Evolutionary conservation across 2,888 invertebrate genomes (phyloP), one percentile per base, ranked within the genome.

Genomic region (Pyralis farinalis): DNA sequence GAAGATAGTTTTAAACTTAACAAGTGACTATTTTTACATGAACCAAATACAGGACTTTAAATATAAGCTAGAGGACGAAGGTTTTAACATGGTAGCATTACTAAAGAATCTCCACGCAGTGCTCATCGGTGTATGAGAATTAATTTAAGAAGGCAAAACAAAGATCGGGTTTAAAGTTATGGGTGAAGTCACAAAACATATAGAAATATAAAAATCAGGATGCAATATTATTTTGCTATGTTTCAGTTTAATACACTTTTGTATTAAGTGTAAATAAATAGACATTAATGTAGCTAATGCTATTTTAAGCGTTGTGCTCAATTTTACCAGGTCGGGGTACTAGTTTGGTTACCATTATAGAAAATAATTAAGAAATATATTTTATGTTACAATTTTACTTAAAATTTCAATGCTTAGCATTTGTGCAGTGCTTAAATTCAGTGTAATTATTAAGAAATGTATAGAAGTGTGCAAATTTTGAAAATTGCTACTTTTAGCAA

Each of bases 231-330:
- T 7, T 3, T 7, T 25, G n/a, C 4, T 31, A 12, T 11, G 1
- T 31, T 7, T 10, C 10, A 31, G 10, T 31, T 31, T 31, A 11
- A 4, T 31, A 31, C 31, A 31, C 31, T 31, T 31, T 31, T 31
- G 29, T 30, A 11, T 10, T 31, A 31, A 31, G 31, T 35, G 34
- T 35, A 35, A 35, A 35, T 35, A 35, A 25, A 22, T 25, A 12
- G n/a, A n/a, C n/a, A n/a, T 35, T 8, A 12, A 11, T 12, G 7
- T 34, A 11, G 6, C n/a, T n/a, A 33, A 29, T 31, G 31, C 12
- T 29, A 22, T 31, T 30, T 25, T 37, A 34, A 34, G n/a, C 7
- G 10, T 34, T 33, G 32, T 31, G 46, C 46, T 46, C 46, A 43
- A 43, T 31, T 38, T 35, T 21, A 33, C 25, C 34, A 11, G 25